These are phyloP conservation scores for Thaleichthys pacificus DNA, from an alignment of 2,797 vertebrate species.

Conservation along the genomic window DNA sequence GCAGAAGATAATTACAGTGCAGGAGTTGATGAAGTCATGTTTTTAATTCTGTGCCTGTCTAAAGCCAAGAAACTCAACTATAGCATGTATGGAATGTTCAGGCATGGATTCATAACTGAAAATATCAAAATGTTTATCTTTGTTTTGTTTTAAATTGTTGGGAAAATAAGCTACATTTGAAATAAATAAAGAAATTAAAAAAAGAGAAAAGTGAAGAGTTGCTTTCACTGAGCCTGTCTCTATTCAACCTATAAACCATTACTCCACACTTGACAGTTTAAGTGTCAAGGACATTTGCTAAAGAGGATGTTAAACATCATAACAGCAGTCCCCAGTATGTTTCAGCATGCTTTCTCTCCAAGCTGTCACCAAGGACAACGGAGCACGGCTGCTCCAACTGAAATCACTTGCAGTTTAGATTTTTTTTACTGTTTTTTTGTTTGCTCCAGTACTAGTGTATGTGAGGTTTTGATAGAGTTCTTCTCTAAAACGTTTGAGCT, in stretches of 20 bases:
- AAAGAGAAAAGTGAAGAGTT: conserved; percentile 36
- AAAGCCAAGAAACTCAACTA: conserved; percentile 36
- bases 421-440: conserved; percentile 29
- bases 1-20: conserved; percentile 47
- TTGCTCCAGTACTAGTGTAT: neutral
- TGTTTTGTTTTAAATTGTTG: conserved; percentile 42
- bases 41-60: conserved; percentile 40
- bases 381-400: neutral
- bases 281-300: too few species aligned
- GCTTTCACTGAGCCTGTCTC: conserved; percentile 24
- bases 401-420: conserved; percentile 36
- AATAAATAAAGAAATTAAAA: conserved; percentile 66
- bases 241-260: neutral
- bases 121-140: conserved; percentile 37
- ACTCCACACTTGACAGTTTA: too few species aligned
- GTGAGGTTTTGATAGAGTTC: conserved; percentile 14
- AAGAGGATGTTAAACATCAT: too few species aligned
- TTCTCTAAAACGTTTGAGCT: conserved; percentile 41
- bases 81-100: conserved; percentile 49
- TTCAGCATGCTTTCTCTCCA: too few species aligned
- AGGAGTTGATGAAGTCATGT: conserved; percentile 47
- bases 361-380: too few species aligned
- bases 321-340: too few species aligned
- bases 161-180: conserved; percentile 75
- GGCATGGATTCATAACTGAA: conserved; percentile 31